Base-by-base conservation (phyloP, 2,888 invertebrate species). In the Dendrolimus houi region DNA sequence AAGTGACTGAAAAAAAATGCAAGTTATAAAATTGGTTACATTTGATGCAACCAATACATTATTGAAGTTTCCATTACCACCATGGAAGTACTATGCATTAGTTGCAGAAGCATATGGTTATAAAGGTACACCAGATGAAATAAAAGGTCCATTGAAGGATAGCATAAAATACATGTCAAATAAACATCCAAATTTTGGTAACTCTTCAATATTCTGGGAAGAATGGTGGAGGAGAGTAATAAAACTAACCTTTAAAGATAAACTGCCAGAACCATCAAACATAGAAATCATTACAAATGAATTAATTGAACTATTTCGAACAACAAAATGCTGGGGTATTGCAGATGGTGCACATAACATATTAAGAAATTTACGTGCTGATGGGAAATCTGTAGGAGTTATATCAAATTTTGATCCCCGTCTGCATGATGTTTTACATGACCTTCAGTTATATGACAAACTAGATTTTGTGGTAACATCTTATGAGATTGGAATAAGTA, bases 381-480 rank as follows among this genome's bases (percentile, higher is more conserved):
- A 79, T 57, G 80, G 82, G 40, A 70, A 92, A 12, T 68, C 77
- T 8, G 66, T 97, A 54, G 98, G 97, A 3, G 93, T 97, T 0
- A 94, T 98, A 65, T 97, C 98, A 8, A 98, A 98, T 83, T 97
- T 95, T 85, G 98, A 98, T 86, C 95, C 96, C 42, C 92, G 97
- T 42, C 85, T 98, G 2, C 90, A 93, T 60, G 85, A 90, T 7
- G 92, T 97, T 62, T 87, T 98, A 57, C 68, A 83, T 12, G 94
- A 93, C 67, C 88, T 95, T 52, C 92, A 92, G 58, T 80, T 98
- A n/a, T 76, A 91, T 56, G 85, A 93, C 57, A 94, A 94, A 75
- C 96, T 98, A 82, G 92, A 95, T 64, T 98, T 98, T 85, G 90
- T 97, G 54, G 63, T 97, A 10, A 93, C 94, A 7, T 97, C 98